Base-by-base conservation (phyloP, 2,888 invertebrate species). In the Anaspis maculata region DNA sequence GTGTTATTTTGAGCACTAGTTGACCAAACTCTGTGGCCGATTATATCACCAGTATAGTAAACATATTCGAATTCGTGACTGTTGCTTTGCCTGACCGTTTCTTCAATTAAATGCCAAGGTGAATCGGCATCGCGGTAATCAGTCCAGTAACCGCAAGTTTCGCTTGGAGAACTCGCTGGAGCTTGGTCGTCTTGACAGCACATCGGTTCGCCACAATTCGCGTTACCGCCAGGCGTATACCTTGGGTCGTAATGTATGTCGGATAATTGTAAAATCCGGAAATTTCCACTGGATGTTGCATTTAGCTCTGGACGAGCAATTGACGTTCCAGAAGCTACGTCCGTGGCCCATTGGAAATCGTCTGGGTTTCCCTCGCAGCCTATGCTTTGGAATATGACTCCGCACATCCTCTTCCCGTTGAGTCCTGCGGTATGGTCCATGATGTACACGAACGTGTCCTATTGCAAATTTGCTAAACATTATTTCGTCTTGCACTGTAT, bases 21-120 rank as follows among this genome's bases (percentile, higher is more conserved):
- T 45, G 79, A 77, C 92, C 92, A 95, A n/a, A 88, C 74, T 42
- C 82, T 79, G 56, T 92, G 92, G 49, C 87, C 82, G 25, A 90
- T 76, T 3, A 87, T 73, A 56, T 94, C 94, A 2, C 94, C 94
- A 12, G 91, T 86, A 59, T 85, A 84, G 51, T 89, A 81, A 3
- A 92, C 69, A 14, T 73, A 71, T 42, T 79, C 77, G 14, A 79
- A 65, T 25, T 79, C 67, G 10, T 47, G 44, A 13, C 42, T 42
- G 11, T 36, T 38, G 4, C 76, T 76, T 36, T 51, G 44, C 25
- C 41, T 35, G 3, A 51, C 64, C n/a, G 77, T 71, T 48, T 81
- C 76, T 31, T 78, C 74, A 13, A 82, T 69, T 0, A 79, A 72
- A 56, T 79, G 73, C 63, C 73, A 64, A 0, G 89, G 84, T 0